A percentile compares a stretch with the other conserved stretches of the same genome.
These are phyloP conservation scores for Synanthedon andrenaeformis DNA, from an alignment of 2,888 invertebrate species.

Conservation along the genomic window DNA sequence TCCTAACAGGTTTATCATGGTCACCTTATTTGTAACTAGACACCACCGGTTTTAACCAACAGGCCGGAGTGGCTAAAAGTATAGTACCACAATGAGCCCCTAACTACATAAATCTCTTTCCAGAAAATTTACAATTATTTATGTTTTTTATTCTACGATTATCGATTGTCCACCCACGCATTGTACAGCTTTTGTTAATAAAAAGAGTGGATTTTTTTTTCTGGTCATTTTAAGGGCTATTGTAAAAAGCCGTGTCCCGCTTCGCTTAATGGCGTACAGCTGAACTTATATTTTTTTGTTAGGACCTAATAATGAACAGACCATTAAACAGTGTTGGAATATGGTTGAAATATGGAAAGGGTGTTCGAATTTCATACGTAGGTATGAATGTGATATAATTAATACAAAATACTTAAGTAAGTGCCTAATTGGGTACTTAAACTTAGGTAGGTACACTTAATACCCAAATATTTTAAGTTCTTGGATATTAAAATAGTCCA, in stretches of 20 bases:
- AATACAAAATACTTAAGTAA: too few species aligned
- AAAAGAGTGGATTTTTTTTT: constrained; percentile 61
- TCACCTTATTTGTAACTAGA: constrained; percentile 56
- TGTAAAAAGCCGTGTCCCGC: constrained; percentile 61
- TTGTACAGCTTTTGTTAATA: constrained; percentile 47
- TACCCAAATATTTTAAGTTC: too few species aligned
- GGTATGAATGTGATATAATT: too few species aligned
- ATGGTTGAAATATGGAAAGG: too few species aligned
- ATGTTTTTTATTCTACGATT: constrained; percentile 46
- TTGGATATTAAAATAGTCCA: too few species aligned
- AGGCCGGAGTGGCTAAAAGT: constrained; percentile 21
- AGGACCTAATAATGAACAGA: not conserved
- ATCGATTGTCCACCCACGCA: constrained; percentile 66
- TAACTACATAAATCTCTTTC: constrained; percentile 61
- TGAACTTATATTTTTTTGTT: constrained; percentile 23
- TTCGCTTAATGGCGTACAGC: constrained; percentile 54
- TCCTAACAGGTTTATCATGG: too few species aligned
- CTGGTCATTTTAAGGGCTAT: constrained; percentile 58
- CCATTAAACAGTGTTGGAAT: too few species aligned
- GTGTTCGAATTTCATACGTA: too few species aligned
- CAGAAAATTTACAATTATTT: constrained; percentile 62
- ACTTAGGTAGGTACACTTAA: too few species aligned
- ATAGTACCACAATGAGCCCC: constrained; percentile 55
- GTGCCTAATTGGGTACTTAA: too few species aligned
- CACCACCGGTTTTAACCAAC: constrained; percentile 19